phyloP scores from a whole-genome alignment of 2,888 invertebrate genomes.

The Didymodactylos carnosus region DNA sequence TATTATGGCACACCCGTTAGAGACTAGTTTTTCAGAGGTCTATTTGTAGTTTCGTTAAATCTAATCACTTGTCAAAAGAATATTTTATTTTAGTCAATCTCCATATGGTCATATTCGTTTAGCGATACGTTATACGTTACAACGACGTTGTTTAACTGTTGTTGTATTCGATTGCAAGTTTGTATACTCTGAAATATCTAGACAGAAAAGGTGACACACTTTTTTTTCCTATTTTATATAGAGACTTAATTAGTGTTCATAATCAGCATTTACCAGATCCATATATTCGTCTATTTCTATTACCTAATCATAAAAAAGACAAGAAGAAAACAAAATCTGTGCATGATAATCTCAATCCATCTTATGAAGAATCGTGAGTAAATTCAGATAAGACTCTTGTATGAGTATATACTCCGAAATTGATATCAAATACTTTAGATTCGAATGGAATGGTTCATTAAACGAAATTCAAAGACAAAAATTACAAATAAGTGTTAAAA shows the following conservation, averaged over 20 bases:
- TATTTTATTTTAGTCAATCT: not conserved
- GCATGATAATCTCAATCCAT: conserved; percentile 1
- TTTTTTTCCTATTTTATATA: not conserved
- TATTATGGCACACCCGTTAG: no score
- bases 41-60: no score
- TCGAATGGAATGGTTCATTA: conserved; percentile 3
- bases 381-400: not conserved
- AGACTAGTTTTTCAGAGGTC: no score
- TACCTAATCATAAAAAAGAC: conserved; percentile 8
- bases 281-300: not conserved
- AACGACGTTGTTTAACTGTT: not conserved
- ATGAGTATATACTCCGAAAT: not conserved
- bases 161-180: not conserved
- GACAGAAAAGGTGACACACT: not conserved
- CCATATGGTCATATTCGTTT: not conserved
- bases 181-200: not conserved
- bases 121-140: not conserved
- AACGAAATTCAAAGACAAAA: not conserved
- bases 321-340: conserved; percentile 1
- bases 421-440: not conserved
- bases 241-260: conserved; percentile 1
- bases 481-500: conserved; percentile 3
- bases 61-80: no score
- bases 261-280: conserved; percentile 7
- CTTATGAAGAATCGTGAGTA: conserved; percentile 2